Base-by-base conservation (phyloP, 2,888 invertebrate genomes). In the Pammene aurita region DNA sequence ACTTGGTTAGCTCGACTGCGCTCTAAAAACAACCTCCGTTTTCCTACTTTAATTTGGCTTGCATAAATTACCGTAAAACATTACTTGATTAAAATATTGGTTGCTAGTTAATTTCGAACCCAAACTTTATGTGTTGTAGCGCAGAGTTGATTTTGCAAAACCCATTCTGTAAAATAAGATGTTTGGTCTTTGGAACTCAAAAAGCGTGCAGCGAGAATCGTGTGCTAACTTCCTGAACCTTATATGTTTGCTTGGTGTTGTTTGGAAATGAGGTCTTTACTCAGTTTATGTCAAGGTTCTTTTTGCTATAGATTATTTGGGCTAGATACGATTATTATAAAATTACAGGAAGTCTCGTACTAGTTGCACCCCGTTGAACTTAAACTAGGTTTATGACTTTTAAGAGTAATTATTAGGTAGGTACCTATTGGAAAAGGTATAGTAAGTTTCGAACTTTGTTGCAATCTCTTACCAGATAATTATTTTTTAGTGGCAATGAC, bases 11-110 rank as follows among this genome's bases (percentile, higher is more conserved):
- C 38, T 18, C 13, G 26, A 13, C 26, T 46, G 52, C 44, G 14
- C 60, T 46, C n/a, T 34, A 44, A 26, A 60, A 60, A 13, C 38
- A 48, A 38, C 6, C 38, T 35, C 35, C 35, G n/a, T 16, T 48
- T 61, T 60, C 10, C 11, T 1, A 61, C 0, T 16, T 16, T 13
- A 48, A 48, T 48, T 61, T 48, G 16, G 0, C 46, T 60, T 7
- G 16, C 48, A 38, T 61, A 46, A 48, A 61, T 50, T 50, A 61
- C 16, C 11, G 16, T 48, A 18, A 11, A 38, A 35, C 5, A 26
- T 14, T 44, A 58, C 16, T 13, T 44, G 14, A 46, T 60, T 9
- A 4, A 10, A n/a, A 48, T 35, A 18, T 60, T n/a, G 11, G 5
- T n/a, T 14, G 9, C 1, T 0, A 26, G 14, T 14, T 35, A 0